Evolutionary conservation across 1,140 invertebrate genomes (phyloP).

Genomic region (Brachionus rubens): DNA sequence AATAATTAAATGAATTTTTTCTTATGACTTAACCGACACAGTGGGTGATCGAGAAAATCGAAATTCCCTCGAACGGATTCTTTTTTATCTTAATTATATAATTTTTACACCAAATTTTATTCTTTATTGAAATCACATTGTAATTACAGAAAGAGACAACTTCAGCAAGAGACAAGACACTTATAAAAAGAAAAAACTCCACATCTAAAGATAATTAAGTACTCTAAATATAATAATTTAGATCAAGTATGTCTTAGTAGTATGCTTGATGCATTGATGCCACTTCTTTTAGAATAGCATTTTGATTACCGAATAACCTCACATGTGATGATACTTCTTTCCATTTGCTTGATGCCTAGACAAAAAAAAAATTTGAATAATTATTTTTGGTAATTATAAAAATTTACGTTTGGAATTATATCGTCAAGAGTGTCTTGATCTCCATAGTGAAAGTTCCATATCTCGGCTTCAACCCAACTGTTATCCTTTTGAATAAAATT

Average conservation of each 20-base stretch:
- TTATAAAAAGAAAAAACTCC: too few species aligned
- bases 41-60: too few species aligned
- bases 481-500: conserved; percentile 39
- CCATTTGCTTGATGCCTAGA: conserved; percentile 21
- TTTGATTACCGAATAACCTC: conserved; percentile 18
- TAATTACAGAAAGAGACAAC: too few species aligned
- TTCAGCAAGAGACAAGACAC: too few species aligned
- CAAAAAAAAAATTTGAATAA: not conserved
- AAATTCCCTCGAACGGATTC: too few species aligned
- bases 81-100: too few species aligned
- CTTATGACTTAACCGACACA: too few species aligned
- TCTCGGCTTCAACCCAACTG: conserved; percentile 27
- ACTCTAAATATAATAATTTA: not conserved
- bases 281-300: conserved; percentile 37
- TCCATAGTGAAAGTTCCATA: conserved; percentile 41
- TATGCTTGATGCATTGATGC: conserved; percentile 18
- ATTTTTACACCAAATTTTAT: too few species aligned
- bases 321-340: conserved; percentile 39
- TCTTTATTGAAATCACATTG: too few species aligned
- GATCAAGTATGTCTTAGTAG: not conserved
- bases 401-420: conserved; percentile 15
- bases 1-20: too few species aligned
- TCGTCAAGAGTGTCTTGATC: conserved; percentile 12
- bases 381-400: not conserved
- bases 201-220: too few species aligned